Percentiles rank a stretch among this genome's conserved stretches.
Conservation (phyloP, 2,113 vertebrate species). For the Irena cyanogastra region DNA sequence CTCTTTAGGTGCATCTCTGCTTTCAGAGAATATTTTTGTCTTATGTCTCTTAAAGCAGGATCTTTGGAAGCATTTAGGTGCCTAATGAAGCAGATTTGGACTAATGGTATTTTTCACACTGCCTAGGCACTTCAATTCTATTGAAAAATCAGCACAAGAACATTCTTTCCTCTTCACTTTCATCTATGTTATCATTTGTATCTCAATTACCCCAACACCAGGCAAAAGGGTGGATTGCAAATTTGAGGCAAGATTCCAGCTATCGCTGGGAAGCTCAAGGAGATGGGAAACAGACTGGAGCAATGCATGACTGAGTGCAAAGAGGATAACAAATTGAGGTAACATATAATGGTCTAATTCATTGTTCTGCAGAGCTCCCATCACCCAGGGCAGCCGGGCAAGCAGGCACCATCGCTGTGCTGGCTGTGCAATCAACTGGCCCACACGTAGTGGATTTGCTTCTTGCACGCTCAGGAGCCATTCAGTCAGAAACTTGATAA, state of each 20-base stretch:
- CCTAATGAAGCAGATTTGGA: conserved; percentile 21
- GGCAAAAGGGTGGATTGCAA: neutral
- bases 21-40: neutral
- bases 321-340: neutral
- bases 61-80: neutral
- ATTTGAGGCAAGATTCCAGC: neutral
- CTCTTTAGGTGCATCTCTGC: neutral
- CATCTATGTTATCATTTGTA: neutral
- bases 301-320: neutral
- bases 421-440: neutral
- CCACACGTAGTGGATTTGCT: neutral
- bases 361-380: neutral
- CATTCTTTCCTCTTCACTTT: neutral
- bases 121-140: neutral
- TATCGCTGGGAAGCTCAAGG: neutral
- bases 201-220: neutral
- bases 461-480: neutral
- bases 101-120: neutral
- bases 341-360: neutral
- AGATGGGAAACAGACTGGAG: neutral
- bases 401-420: neutral
- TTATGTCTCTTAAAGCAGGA: neutral
- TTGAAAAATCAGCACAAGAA: neutral
- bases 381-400: neutral
- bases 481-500: neutral